These are phyloP conservation scores for Latrodectus hesperus DNA, from an alignment of 2,888 invertebrate genomes.

Conservation along the genomic window DNA sequence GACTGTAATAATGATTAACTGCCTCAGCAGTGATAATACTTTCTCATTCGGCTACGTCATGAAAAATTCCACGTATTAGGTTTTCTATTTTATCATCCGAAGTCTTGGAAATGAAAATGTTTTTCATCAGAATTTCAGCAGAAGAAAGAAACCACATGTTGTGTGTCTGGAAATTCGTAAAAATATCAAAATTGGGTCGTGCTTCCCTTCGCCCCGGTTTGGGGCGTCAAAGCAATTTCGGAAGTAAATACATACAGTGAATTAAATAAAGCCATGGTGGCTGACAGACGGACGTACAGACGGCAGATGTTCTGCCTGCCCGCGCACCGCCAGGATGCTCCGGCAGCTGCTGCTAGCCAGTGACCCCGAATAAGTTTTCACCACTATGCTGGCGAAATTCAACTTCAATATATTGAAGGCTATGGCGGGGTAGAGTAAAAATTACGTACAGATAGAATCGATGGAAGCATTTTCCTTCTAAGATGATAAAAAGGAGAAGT, in stretches of 20 bases:
- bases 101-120: too few relatives aligned
- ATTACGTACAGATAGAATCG: neutral
- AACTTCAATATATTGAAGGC: neutral
- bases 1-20: too few relatives aligned
- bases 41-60: too few relatives aligned
- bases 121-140: too few relatives aligned
- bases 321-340: conserved; percentile 1
- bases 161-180: neutral
- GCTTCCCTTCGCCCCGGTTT: neutral
- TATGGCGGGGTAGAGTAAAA: neutral
- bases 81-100: too few relatives aligned
- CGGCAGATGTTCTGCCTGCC: conserved; percentile 32
- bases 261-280: conserved; percentile 41
- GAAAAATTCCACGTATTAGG: too few relatives aligned
- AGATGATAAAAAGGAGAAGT: too few relatives aligned
- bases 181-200: conserved; percentile 15
- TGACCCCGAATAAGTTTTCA: conserved; percentile 24
- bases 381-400: neutral
- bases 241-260: conserved; percentile 23
- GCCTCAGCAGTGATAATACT: too few relatives aligned
- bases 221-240: conserved; percentile 4
- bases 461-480: too few relatives aligned
- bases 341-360: conserved; percentile 43
- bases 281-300: neutral
- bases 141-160: neutral